phyloP scores from a whole-genome alignment of 2,888 invertebrate species.

The Liopterus haemorrhoidalis region DNA sequence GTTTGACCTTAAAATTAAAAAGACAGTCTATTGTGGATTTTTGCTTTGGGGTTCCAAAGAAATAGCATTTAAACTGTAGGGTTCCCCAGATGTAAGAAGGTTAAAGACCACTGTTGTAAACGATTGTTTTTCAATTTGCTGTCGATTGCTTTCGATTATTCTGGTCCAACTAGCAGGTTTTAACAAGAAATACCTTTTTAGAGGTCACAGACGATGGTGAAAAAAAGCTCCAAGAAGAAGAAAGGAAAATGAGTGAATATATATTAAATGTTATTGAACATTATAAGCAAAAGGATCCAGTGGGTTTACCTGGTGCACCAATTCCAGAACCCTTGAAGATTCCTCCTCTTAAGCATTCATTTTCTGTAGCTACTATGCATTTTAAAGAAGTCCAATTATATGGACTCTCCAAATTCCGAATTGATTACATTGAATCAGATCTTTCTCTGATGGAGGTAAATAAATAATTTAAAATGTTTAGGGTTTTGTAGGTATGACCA shows the following conservation, averaged over 20 bases:
- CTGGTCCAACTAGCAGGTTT: no score
- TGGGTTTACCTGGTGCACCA: constrained; percentile 72
- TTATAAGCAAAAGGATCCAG: constrained; percentile 72
- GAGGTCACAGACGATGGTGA: constrained; percentile 10
- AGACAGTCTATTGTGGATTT: no score
- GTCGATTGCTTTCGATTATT: no score
- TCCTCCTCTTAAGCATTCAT: constrained; percentile 67
- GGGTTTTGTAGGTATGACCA: no score
- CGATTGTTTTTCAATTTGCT: no score
- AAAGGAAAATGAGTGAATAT: constrained; percentile 66
- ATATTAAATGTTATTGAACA: constrained; percentile 66
- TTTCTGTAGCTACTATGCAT: constrained; percentile 62
- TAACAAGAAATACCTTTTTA: constrained; percentile 1
- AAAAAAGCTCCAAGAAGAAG: constrained; percentile 42
- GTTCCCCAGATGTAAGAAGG: no score
- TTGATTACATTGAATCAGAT: constrained; percentile 65
- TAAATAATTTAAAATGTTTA: no score
- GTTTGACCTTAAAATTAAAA: no score
- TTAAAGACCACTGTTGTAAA: no score
- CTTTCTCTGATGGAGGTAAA: constrained; percentile 67
- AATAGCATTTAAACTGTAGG: no score
- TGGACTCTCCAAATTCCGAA: constrained; percentile 72
- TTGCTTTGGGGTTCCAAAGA: no score
- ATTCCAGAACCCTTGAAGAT: constrained; percentile 76
- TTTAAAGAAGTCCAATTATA: constrained; percentile 66